phyloP scores from a whole-genome alignment of 35 echinoderm and acorn worm genomes.

The Ptychodera flava region DNA sequence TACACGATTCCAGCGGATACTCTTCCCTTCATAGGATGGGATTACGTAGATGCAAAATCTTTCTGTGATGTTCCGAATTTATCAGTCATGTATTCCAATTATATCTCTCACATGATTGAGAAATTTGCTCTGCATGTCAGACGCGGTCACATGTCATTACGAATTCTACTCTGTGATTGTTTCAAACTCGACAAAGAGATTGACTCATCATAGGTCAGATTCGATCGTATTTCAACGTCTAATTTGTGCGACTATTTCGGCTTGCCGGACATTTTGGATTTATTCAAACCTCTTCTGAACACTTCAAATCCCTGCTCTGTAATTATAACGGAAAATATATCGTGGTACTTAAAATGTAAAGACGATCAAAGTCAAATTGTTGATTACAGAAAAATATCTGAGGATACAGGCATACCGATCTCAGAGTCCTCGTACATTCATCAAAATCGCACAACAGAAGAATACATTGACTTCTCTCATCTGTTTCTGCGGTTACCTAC shows the following conservation, averaged over 20 bases:
- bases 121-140: not conserved
- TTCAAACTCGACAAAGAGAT: not conserved
- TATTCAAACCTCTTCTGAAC: too few species aligned
- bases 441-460: too few species aligned
- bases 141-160: not conserved
- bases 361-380: too few species aligned
- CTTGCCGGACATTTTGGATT: too few species aligned
- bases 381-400: too few species aligned
- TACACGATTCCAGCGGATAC: not conserved
- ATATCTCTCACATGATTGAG: not conserved
- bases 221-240: not conserved
- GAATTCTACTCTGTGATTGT: not conserved
- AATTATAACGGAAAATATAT: too few species aligned
- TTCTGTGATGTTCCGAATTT: not conserved
- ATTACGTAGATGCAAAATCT: not conserved
- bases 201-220: not conserved
- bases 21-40: not conserved
- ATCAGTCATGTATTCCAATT: not conserved
- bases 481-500: not conserved
- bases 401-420: too few species aligned
- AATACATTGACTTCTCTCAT: not conserved
- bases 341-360: too few species aligned
- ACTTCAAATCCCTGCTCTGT: too few species aligned
- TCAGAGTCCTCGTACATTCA: too few species aligned
- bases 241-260: not conserved